Evolutionary conservation across 2,888 invertebrate species (phyloP), one percentile per base, ranked within the genome.

Genomic region (Iselma pallidipennis): DNA sequence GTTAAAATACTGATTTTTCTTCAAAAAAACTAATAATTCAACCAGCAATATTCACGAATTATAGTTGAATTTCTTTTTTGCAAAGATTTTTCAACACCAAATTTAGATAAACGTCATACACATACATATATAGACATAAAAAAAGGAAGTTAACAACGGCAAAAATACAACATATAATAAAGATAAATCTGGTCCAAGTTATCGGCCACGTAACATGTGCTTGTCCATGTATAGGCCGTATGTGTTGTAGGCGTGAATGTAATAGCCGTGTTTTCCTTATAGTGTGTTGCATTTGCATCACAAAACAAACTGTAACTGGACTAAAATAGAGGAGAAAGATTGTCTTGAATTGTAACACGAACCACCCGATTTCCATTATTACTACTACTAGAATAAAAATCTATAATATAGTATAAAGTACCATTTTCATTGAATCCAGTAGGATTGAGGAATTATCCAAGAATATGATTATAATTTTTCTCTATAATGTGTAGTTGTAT

Each of bases 251-350:
- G 76, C 75, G 76, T 73, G 67, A 71, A 71, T 66, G 72, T 73
- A 72, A 74, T 70, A 70, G 71, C 71, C 69, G 63, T 68, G 59
- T 72, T 75, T 75, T 74, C 75, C 75, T 76, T 76, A 76, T 74
- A 70, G 72, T 61, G 55, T 63, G 25, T 6, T 42, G 65, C 69
- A 76, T 76, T 76, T 76, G 76, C 76, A 76, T 76, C 74, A 71
- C 74, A 71, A 71, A 74, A 74, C 74, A 70, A 74, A 70, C 59
- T 66, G 66, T 66, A 65, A 55, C 67, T 4, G 33, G 4, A 12
- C 4, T 31, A 31, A 54, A 61, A 19, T 42, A 42, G 42, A 42
- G 25, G n/a, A 25, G 25, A 25, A 25, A 5, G 25, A 25, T 25
- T 25, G 3, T 25, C 6, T 25, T 6, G 25, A 25, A 4, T 25